phyloP scores from a whole-genome alignment of 2,888 invertebrate genomes.

The Megastigmus dorsalis region DNA sequence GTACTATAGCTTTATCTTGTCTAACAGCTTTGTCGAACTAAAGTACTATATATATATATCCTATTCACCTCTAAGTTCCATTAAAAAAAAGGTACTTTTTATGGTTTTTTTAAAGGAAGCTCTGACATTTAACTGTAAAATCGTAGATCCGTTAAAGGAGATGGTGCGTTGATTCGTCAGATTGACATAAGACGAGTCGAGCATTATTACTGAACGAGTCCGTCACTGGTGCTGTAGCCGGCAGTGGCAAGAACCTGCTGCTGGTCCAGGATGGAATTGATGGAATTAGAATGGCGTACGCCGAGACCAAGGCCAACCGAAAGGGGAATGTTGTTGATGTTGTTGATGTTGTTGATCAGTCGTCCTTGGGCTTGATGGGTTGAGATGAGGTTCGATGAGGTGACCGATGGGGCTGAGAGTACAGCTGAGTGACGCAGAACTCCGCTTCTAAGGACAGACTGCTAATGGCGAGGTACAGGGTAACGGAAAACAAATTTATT shows the following conservation, averaged over 20 bases:
- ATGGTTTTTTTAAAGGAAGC: no score
- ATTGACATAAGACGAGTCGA: no score
- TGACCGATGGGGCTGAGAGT: constrained; percentile 52
- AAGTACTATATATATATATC: no score
- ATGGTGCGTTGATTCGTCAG: no score
- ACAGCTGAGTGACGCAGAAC: constrained; percentile 57
- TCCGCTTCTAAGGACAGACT: constrained; percentile 54
- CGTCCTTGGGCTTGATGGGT: constrained; percentile 30
- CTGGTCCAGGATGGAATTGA: constrained; percentile 27
- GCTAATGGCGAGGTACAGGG: no score
- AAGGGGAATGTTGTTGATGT: constrained; percentile 50
- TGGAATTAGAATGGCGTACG: constrained; percentile 55
- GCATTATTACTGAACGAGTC: constrained; percentile 17
- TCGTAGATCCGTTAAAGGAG: no score
- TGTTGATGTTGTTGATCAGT: constrained; percentile 41
- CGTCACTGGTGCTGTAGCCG: constrained; percentile 55
- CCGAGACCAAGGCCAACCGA: constrained; percentile 59
- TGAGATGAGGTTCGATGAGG: constrained; percentile 57
- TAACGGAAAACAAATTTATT: no score
- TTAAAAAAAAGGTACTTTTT: no score
- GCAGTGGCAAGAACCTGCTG: constrained; percentile 55
- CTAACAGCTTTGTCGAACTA: no score
- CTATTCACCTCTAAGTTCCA: no score
- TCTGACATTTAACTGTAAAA: no score
- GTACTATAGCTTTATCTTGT: no score